Conservation (phyloP, 2,888 invertebrate genomes). For the Cataglyphis rosenhaueri region DNA sequence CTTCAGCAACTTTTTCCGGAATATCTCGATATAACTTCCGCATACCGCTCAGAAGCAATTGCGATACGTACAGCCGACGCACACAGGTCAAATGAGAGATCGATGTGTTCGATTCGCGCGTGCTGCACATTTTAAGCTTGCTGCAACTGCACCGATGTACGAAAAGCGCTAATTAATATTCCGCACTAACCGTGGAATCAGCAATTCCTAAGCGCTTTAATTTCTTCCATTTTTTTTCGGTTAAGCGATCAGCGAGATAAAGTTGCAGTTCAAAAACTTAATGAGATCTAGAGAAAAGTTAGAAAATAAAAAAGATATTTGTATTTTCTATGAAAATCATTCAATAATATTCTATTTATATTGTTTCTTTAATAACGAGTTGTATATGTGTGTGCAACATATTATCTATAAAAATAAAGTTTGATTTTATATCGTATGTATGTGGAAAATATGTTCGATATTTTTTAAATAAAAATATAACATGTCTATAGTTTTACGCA, state of each 20-base stretch:
- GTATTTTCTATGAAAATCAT: not conserved
- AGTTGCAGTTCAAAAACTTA: not conserved
- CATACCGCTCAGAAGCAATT: constrained; percentile 19
- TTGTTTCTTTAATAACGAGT: not conserved
- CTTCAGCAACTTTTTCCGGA: constrained; percentile 29
- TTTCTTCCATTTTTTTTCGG: not conserved
- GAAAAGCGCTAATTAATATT: constrained; percentile 36
- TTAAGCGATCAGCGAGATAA: not conserved
- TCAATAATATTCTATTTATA: not conserved
- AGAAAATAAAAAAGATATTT: not conserved
- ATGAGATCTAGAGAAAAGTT: not conserved
- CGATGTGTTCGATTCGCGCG: constrained; percentile 47
- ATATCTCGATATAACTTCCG: constrained; percentile 39
- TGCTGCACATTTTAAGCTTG: constrained; percentile 37
- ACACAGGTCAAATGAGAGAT: constrained; percentile 44
- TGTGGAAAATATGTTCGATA: not conserved
- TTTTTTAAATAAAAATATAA: constrained; percentile 17
- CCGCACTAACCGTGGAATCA: not conserved
- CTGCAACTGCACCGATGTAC: not conserved
- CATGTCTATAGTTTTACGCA: not conserved
- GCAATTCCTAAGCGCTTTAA: not conserved
- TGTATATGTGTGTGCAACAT: not conserved
- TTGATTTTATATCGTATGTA: constrained; percentile 9
- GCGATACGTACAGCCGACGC: constrained; percentile 29
- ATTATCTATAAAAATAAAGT: not conserved